Base-by-base conservation (phyloP, 2,113 vertebrate species). In the Micromys minutus region DNA sequence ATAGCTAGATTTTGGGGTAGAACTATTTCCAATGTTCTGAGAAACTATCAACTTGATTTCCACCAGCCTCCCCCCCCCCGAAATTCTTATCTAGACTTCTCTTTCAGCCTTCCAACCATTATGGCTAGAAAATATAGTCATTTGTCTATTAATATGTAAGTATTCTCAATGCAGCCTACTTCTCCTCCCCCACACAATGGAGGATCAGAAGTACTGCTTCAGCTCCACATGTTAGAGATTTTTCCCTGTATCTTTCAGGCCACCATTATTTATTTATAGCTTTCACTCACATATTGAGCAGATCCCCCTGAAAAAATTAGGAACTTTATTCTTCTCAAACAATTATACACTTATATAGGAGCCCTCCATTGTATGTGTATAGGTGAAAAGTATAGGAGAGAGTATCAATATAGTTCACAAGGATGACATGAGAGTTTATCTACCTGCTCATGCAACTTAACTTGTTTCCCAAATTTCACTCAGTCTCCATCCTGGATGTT, bases 281-380 rank as follows among this genome's bases (percentile, higher is more conserved):
- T 93, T 94, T 90, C 24, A 93, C 8, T 47, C 31, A 91, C 47
- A 87, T 63, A 47, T 50, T 85, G 19, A 86, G 26, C 19, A 79
- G 63, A 72, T 26, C 26, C 17, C 42, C 76, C 74, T 83, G 7
- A 79, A 94, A 93, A 83, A 93, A 97, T 22, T 12, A 93, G 89
- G 34, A 76, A 13, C 50, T 45, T 95, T 89, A 67, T 89, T 80
- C 50, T 91, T 22, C 22, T 80, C 63, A 36, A 89, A 76, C 17
- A 87, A 71, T 26, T 72, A 88, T n/a, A 47, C 91, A 29, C 63
- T 69, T 89, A 67, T 75, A 50, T 79, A 47, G 19, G 76, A 89
- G 52, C 22, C 4, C 19, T 76, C n/a, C 5, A 16, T 1, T 10
- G 24, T 65, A 55, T 75, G 22, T 31, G 59, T 93, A 52, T 42